Conservation (phyloP, 2,797 vertebrate genomes). For the Gouania willdenowi region DNA sequence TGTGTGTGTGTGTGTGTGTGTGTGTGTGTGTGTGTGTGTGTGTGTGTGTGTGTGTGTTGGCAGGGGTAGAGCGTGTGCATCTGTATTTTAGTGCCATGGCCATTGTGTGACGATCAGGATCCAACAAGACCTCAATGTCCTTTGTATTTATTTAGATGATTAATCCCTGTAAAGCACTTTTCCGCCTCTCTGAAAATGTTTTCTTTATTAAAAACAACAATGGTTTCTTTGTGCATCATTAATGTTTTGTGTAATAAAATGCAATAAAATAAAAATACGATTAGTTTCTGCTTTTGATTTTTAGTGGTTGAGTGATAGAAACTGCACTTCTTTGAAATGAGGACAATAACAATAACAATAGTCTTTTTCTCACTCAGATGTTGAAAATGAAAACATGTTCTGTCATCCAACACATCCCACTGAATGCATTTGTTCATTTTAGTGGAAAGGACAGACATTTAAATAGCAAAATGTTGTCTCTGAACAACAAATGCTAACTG, state of each 20-base stretch:
- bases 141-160: slow-evolving; percentile 98
- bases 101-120: slow-evolving; percentile 74
- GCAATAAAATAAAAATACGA: slow-evolving; percentile 83
- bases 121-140: slow-evolving; percentile 81
- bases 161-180: slow-evolving; percentile 98
- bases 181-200: slow-evolving; percentile 76
- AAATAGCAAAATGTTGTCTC: too few relatives aligned
- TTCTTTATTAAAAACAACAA: slow-evolving; percentile 84
- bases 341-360: too few relatives aligned
- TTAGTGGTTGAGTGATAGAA: too few relatives aligned
- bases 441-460: too few relatives aligned
- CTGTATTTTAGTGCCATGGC: slow-evolving; percentile 63
- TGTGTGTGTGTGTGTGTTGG: slow-evolving; percentile 25
- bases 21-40: slow-evolving; percentile 73
- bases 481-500: too few relatives aligned
- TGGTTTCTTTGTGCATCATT: slow-evolving; percentile 85
- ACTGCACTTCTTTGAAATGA: too few relatives aligned
- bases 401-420: too few relatives aligned
- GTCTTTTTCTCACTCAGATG: too few relatives aligned
- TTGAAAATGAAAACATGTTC: too few relatives aligned
- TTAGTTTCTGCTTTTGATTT: slow-evolving; percentile 50
- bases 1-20: slow-evolving; percentile 9
- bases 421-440: too few relatives aligned
- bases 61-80: slow-evolving; percentile 47
- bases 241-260: slow-evolving; percentile 96